Percentiles rank a stretch among this genome's conserved stretches.
Conservation (phyloP, 2,797 vertebrate species). For the Melopsittacus undulatus region DNA sequence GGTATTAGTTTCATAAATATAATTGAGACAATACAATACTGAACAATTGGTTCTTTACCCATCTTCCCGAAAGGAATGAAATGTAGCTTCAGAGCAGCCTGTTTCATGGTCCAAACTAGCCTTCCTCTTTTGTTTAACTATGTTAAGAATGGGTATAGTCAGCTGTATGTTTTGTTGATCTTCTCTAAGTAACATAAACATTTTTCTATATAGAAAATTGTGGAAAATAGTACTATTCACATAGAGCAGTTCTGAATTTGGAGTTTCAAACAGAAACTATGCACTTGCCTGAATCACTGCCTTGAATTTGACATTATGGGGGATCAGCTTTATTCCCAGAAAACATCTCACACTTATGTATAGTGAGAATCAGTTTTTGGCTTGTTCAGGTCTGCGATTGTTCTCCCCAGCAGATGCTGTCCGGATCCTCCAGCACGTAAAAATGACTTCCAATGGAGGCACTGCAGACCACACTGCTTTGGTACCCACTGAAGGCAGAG, state of each 20-base stretch:
- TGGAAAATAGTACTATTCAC: neutral
- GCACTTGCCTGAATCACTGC: neutral
- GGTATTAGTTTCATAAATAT: neutral
- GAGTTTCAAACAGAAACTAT: neutral
- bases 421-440: neutral
- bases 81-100: neutral
- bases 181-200: neutral
- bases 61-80: neutral
- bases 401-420: neutral
- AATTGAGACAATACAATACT: neutral
- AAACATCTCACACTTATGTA: neutral
- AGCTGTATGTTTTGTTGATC: neutral
- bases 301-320: neutral
- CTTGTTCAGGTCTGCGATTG: neutral
- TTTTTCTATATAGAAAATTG: neutral
- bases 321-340: neutral
- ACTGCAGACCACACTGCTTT: neutral
- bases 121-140: neutral
- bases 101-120: neutral
- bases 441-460: neutral
- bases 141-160: neutral
- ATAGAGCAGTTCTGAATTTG: neutral
- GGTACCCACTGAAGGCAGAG: neutral
- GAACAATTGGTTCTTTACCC: neutral
- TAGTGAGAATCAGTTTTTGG: neutral